Evolutionary conservation across 2,888 invertebrate species (phyloP).

Genomic region (Exocentrus adspersus): DNA sequence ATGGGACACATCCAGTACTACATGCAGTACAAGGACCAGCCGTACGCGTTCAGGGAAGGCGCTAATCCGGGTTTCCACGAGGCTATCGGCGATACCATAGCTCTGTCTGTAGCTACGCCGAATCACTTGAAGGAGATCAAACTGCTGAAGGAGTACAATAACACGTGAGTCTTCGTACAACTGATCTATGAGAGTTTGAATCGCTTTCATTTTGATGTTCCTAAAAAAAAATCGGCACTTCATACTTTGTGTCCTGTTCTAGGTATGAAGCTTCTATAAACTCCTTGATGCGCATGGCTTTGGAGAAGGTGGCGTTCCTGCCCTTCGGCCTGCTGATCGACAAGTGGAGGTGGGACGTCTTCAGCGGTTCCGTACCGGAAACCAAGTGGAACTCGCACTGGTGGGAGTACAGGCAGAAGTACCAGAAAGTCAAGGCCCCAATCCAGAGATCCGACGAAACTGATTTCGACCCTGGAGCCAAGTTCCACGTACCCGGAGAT

Average conservation of each 20-base stretch:
- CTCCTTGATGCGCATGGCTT: slow-evolving; percentile 64
- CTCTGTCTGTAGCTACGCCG: slow-evolving; percentile 69
- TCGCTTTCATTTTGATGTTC: too few relatives aligned
- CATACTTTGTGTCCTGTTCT: too few relatives aligned
- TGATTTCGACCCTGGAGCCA: slow-evolving; percentile 65
- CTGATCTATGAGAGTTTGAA: too few relatives aligned
- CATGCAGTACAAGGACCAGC: slow-evolving; percentile 69
- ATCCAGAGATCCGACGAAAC: slow-evolving; percentile 59
- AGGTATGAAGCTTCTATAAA: slow-evolving; percentile 62
- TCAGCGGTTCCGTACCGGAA: slow-evolving; percentile 61
- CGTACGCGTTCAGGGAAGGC: slow-evolving; percentile 65
- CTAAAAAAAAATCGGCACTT: too few relatives aligned
- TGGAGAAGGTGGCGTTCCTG: slow-evolving; percentile 67
- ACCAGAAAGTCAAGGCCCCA: slow-evolving; percentile 64
- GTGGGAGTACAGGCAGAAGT: slow-evolving; percentile 61
- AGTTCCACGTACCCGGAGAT: slow-evolving; percentile 64
- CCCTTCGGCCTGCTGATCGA: slow-evolving; percentile 69
- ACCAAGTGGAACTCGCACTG: slow-evolving; percentile 64
- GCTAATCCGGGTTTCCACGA: slow-evolving; percentile 74
- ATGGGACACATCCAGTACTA: slow-evolving; percentile 76
- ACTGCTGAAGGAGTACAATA: slow-evolving; percentile 52
- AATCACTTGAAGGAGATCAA: slow-evolving; percentile 65
- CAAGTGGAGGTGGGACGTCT: slow-evolving; percentile 71
- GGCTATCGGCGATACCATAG: slow-evolving; percentile 72
- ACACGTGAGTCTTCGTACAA: background rate